Evolutionary conservation across 2,888 invertebrate species (phyloP), one percentile per base, ranked within the genome.

Genomic region (Oxytorus armatus): DNA sequence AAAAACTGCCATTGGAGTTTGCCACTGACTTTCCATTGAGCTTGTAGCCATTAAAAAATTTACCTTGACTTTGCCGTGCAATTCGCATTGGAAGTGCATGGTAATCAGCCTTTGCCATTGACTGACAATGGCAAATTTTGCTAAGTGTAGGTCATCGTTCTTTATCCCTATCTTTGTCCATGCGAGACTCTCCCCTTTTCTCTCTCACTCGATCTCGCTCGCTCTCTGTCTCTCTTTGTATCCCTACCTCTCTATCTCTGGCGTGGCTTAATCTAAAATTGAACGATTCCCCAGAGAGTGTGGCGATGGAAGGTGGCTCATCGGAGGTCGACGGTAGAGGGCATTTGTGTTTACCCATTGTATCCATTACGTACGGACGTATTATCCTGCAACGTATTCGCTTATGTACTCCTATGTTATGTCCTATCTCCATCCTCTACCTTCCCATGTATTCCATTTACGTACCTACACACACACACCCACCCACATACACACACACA

Each of bases 241-340:
- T n/a, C n/a, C n/a, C n/a, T n/a, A n/a, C n/a, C n/a, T n/a, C n/a
- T n/a, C n/a, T n/a, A n/a, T n/a, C n/a, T 79, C 82, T 74, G 69
- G 77, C 76, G 81, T 72, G 84, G 85, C 81, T 87, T 85, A 85
- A 86, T 86, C 86, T 88, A 85, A 87, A 89, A 89, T 88, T 88
- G 88, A 88, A 88, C 87, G 86, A 88, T 89, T 88, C 87, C 89
- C 89, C n/a, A 65, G 61, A 84, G 84, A 83, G 72, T 69, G 74
- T 75, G 59, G 59, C 59, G 49, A 79, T 79, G 73, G 74, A 80
- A 63, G 72, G n/a, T n/a, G 63, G 68, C 68, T 65, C 65, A 53
- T 72, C 47, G 63, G 80, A 70, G 79, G 55, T 68, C 72, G 76
- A 76, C 36, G 66, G 53, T 47, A 47, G 51, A 49, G 49, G 44